Evolutionary conservation across 2,113 vertebrate genomes (phyloP).

Genomic region (Psilopsiagon aurifrons): DNA sequence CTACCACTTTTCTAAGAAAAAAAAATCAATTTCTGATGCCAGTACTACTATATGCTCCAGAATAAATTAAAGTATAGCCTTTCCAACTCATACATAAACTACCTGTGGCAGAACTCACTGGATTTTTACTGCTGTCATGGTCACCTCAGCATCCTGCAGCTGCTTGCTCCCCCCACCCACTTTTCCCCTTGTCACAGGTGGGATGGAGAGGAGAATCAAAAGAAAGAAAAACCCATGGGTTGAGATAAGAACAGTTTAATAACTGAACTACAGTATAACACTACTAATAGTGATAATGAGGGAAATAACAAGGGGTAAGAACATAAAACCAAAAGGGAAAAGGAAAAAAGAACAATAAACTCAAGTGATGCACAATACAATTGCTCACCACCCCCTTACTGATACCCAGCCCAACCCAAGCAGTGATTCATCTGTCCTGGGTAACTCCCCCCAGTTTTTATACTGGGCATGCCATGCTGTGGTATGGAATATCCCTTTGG

Average conservation of each 20-base stretch:
- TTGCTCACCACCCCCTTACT: neutral
- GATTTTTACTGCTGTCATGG: neutral
- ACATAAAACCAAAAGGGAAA: neutral
- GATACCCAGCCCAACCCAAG: neutral
- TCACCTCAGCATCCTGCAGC: neutral
- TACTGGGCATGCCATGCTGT: neutral
- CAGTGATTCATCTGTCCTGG: neutral
- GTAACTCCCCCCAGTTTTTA: neutral
- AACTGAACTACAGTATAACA: neutral
- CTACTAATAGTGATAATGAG: neutral
- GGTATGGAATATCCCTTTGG: neutral
- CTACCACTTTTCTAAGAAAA: neutral
- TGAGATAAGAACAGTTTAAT: neutral
- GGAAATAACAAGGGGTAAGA: neutral
- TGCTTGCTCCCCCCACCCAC: neutral
- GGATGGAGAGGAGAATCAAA: neutral
- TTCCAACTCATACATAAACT: neutral
- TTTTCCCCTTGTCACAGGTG: neutral
- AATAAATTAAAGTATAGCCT: neutral
- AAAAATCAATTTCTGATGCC: neutral
- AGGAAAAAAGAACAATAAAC: neutral
- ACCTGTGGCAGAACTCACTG: neutral
- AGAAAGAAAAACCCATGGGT: neutral
- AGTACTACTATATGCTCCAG: neutral
- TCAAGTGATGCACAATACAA: neutral